These are phyloP conservation scores for Lemur catta DNA, from an alignment of 2,797 vertebrate species.

Conservation along the genomic window DNA sequence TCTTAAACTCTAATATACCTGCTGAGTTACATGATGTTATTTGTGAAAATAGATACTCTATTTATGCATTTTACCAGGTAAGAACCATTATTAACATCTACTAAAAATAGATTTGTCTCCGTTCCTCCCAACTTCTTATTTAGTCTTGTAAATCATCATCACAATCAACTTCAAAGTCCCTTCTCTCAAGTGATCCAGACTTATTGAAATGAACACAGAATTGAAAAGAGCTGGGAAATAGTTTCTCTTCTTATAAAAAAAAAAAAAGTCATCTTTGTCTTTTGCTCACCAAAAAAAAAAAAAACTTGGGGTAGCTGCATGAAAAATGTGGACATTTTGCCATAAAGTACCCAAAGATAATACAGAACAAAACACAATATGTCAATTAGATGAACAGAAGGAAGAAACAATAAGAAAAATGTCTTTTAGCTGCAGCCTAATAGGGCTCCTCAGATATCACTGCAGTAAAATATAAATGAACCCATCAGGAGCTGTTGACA, in stretches of 20 bases:
- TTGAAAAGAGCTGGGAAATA: not conserved
- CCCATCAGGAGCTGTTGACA: not conserved
- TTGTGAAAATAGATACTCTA: not conserved
- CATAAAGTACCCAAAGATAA: not conserved
- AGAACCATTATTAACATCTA: not conserved
- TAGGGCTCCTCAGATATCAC: not conserved
- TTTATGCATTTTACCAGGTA: not conserved
- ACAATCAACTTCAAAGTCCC: not conserved
- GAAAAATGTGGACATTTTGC: not conserved
- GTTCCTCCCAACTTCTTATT: not conserved
- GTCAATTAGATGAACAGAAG: not conserved
- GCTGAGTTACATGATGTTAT: not conserved
- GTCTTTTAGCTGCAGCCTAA: not conserved
- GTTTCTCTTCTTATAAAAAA: not conserved
- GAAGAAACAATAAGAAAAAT: not conserved
- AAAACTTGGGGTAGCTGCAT: not conserved
- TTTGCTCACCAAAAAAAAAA: not conserved
- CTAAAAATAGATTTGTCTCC: not conserved
- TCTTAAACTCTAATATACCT: conserved; percentile 8
- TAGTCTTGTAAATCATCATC: not conserved
- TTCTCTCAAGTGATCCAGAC: not conserved
- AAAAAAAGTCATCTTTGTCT: not conserved
- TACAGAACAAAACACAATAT: not conserved
- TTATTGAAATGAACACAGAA: not conserved
- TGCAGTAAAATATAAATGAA: not conserved